phyloP scores from a whole-genome alignment of 2,113 vertebrate species.

The Megatriorchis doriae region DNA sequence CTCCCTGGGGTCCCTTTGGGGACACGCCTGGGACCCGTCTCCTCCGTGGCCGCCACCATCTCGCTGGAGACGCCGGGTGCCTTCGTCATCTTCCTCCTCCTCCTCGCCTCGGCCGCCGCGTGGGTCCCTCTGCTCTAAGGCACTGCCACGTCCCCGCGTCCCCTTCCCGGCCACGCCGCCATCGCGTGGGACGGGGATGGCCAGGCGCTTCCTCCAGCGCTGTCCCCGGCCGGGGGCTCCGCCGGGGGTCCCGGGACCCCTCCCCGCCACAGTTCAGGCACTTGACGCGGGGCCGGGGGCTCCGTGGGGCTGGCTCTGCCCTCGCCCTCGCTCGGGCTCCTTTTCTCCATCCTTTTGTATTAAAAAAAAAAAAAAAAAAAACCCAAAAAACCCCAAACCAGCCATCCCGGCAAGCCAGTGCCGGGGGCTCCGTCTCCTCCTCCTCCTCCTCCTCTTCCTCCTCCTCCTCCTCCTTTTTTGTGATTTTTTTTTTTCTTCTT shows the following conservation, averaged over 20 bases:
- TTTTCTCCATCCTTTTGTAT: background rate
- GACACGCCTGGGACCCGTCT: background rate
- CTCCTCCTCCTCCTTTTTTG: background rate
- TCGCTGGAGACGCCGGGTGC: background rate
- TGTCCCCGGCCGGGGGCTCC: background rate
- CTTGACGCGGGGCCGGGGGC: slow-evolving; percentile 9
- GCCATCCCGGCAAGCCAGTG: background rate
- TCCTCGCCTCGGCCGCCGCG: background rate
- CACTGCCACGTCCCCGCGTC: slow-evolving; percentile 44
- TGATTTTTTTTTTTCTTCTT: background rate
- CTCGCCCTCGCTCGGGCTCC: background rate
- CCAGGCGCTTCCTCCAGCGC: background rate
- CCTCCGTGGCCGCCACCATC: background rate
- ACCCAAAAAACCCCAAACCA: background rate
- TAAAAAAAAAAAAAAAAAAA: background rate
- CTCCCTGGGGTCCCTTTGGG: background rate
- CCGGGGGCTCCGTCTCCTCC: background rate
- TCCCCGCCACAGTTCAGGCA: slow-evolving; percentile 36
- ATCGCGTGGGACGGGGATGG: background rate
- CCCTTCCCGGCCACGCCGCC: background rate
- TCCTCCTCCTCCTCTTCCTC: background rate
- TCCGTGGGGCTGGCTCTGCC: background rate
- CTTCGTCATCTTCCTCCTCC: background rate
- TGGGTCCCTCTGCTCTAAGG: slow-evolving; percentile 61
- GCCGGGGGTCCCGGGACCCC: background rate